A percentile compares a stretch with the other conserved stretches of the same genome.
phyloP scores from a whole-genome alignment of 2,113 vertebrate species.

The Eretmochelys imbricata region DNA sequence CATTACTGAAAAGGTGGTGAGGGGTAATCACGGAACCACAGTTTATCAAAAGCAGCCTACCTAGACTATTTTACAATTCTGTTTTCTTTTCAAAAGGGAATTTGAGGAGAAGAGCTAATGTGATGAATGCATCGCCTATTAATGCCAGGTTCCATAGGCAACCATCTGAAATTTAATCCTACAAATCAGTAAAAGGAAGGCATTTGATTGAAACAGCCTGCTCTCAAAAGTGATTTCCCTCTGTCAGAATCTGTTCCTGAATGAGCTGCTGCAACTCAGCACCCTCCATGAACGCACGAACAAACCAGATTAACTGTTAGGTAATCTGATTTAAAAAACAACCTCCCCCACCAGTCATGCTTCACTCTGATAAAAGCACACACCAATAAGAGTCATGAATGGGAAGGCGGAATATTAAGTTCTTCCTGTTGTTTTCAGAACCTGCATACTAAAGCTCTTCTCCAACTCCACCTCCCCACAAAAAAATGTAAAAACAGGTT shows the following conservation, averaged over 20 bases:
- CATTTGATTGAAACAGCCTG: slow-evolving; percentile 43
- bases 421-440: not conserved
- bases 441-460: not conserved
- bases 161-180: slow-evolving; percentile 52
- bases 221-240: not conserved
- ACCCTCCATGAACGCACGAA: not conserved
- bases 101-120: not conserved
- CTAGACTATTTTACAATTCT: not conserved
- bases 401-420: not conserved
- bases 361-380: slow-evolving; percentile 39
- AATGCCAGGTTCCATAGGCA: slow-evolving; percentile 34
- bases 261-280: slow-evolving; percentile 22
- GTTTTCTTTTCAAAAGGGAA: not conserved
- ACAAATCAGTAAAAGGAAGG: slow-evolving; percentile 40
- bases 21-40: not conserved
- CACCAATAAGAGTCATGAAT: not conserved
- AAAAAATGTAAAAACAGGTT: slow-evolving; percentile 48
- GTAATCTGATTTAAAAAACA: slow-evolving; percentile 40
- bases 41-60: not conserved
- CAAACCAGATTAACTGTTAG: slow-evolving; percentile 64
- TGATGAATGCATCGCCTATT: not conserved
- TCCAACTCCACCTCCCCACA: not conserved
- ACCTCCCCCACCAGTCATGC: not conserved
- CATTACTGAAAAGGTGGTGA: slow-evolving; percentile 3
- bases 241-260: not conserved